These are phyloP conservation scores for Ptychobarbus kaznakovi DNA, from an alignment of 2,797 vertebrate genomes.

Conservation along the genomic window DNA sequence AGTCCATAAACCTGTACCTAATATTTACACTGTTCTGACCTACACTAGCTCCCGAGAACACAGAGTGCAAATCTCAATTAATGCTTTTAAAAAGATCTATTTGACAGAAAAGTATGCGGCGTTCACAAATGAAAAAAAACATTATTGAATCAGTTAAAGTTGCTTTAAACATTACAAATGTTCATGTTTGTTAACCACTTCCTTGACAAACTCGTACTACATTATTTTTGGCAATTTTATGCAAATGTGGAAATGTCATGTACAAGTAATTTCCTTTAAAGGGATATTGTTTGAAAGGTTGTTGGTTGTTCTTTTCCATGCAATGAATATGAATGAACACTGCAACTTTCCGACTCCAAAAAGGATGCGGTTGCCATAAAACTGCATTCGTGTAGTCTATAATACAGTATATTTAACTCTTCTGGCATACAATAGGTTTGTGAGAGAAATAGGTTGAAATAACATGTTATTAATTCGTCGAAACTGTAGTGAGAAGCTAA, in stretches of 20 bases:
- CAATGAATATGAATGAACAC: neutral
- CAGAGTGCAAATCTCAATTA: neutral
- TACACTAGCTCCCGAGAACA: neutral
- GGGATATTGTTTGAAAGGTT: neutral
- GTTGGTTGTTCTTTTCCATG: neutral
- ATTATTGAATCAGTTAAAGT: neutral
- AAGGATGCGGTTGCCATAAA: neutral
- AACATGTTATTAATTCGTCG: neutral
- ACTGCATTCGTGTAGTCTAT: neutral
- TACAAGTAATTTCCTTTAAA: neutral
- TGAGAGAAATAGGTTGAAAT: neutral
- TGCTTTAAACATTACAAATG: neutral
- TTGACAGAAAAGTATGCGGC: neutral
- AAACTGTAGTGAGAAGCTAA: neutral
- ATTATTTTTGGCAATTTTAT: neutral
- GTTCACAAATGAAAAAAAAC: neutral
- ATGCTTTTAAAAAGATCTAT: neutral
- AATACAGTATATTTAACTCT: too few species aligned
- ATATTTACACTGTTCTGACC: conserved; percentile 8
- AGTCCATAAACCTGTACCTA: conserved; percentile 12
- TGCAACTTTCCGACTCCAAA: neutral
- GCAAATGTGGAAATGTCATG: neutral
- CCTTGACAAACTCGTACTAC: neutral
- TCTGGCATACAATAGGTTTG: neutral
- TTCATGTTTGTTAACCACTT: neutral